Evolutionary conservation across 2,888 invertebrate species (phyloP).

Genomic region (Automeris io): DNA sequence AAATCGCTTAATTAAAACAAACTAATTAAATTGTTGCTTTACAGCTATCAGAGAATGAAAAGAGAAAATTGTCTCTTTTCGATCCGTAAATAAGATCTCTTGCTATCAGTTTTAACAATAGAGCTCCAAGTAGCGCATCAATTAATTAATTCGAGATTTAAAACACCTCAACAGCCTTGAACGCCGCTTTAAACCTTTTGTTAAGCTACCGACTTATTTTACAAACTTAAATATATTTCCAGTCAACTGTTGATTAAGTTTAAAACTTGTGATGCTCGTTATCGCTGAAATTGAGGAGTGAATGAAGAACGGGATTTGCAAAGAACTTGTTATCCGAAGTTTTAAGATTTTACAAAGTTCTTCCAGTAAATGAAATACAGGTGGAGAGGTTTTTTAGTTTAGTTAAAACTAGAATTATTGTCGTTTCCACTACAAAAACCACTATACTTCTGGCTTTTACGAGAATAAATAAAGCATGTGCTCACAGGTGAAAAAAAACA

Average conservation of each 20-base stretch:
- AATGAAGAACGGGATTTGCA: conserved; percentile 10
- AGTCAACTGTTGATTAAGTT: conserved; percentile 19
- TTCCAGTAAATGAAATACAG: not conserved
- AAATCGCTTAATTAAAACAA: conserved; percentile 1
- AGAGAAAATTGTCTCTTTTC: not conserved
- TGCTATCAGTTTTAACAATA: not conserved
- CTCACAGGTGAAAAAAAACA: too few relatives aligned
- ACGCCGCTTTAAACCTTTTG: not conserved
- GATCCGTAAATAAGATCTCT: not conserved
- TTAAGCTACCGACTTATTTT: conserved; percentile 10
- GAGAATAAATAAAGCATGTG: too few relatives aligned
- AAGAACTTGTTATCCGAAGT: conserved; percentile 6
- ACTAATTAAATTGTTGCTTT: not conserved
- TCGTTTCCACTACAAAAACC: too few relatives aligned
- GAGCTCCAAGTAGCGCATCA: not conserved
- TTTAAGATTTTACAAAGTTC: conserved; percentile 4
- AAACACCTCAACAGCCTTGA: conserved; percentile 5
- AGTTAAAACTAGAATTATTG: too few relatives aligned
- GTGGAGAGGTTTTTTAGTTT: not conserved
- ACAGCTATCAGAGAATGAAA: not conserved
- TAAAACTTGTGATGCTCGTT: conserved; percentile 16
- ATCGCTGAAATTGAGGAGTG: conserved; percentile 12
- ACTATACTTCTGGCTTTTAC: too few relatives aligned
- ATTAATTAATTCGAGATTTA: conserved; percentile 9
- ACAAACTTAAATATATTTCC: conserved; percentile 15